A percentile compares a stretch with the other conserved stretches of the same genome.
phyloP scores from a whole-genome alignment of 2,888 invertebrate genomes.

The Drosophila stalkeri region DNA sequence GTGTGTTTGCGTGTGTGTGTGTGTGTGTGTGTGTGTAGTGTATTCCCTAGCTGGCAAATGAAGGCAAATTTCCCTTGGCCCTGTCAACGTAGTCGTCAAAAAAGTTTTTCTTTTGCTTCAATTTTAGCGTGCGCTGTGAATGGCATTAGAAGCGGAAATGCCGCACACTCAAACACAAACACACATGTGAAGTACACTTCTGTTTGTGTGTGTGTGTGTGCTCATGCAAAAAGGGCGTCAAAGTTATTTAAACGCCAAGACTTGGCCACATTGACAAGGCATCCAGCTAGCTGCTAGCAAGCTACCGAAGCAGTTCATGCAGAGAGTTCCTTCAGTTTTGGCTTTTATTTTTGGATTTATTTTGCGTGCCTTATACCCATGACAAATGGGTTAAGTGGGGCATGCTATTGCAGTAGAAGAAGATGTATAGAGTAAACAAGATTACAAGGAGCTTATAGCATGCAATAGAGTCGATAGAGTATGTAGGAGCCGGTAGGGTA shows the following conservation, averaged over 20 bases:
- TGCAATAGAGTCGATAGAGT: neutral
- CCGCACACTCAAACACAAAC: constrained; percentile 33
- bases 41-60: constrained; percentile 60
- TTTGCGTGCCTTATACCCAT: neutral
- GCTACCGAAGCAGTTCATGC: constrained; percentile 24
- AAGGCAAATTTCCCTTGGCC: constrained; percentile 65
- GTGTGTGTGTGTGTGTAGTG: constrained; percentile 10
- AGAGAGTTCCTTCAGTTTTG: constrained; percentile 26
- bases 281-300: constrained; percentile 16
- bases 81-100: constrained; percentile 62
- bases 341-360: constrained; percentile 18
- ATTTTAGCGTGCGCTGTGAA: constrained; percentile 46
- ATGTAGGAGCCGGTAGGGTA: neutral
- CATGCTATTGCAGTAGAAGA: neutral
- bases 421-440: neutral
- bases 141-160: constrained; percentile 65
- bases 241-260: constrained; percentile 76
- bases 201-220: constrained; percentile 1
- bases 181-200: constrained; percentile 10
- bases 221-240: constrained; percentile 64
- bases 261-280: constrained; percentile 40
- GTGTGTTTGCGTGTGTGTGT: neutral
- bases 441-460: neutral
- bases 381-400: neutral
- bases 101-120: constrained; percentile 53